These are phyloP conservation scores for Lathamus discolor DNA, from an alignment of 2,113 vertebrate species.

Conservation along the genomic window DNA sequence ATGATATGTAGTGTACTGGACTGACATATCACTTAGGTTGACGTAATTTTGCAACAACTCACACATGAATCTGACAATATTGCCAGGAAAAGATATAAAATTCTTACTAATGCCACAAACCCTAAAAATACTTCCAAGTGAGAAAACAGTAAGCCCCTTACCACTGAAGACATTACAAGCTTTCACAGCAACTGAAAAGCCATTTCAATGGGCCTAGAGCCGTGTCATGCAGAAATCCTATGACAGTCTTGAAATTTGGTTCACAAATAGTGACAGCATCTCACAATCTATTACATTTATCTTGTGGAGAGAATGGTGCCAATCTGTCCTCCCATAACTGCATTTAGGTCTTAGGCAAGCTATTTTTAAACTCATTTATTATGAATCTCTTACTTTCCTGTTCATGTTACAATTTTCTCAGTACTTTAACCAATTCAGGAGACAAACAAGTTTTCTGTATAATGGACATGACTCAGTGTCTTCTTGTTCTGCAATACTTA, in stretches of 20 bases:
- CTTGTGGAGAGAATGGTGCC: neutral
- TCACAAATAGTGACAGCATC: neutral
- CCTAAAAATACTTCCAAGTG: neutral
- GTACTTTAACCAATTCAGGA: neutral
- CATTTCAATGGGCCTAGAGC: neutral
- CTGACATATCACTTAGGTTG: neutral
- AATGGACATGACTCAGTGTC: neutral
- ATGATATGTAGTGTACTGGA: neutral
- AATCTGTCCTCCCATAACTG: neutral
- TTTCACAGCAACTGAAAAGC: neutral
- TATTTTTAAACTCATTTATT: neutral
- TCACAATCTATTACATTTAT: neutral
- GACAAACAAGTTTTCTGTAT: neutral
- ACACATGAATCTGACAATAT: neutral
- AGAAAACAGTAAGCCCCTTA: neutral
- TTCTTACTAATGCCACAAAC: neutral
- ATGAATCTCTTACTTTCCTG: neutral
- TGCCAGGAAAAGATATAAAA: neutral
- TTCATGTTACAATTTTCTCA: neutral
- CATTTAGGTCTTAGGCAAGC: neutral
- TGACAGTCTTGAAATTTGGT: neutral
- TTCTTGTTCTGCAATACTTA: neutral
- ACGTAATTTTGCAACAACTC: neutral
- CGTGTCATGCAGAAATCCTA: neutral
- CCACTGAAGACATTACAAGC: neutral